These are phyloP conservation scores for Sebastes vulpes DNA, from an alignment of 2,797 vertebrate species.

Conservation along the genomic window DNA sequence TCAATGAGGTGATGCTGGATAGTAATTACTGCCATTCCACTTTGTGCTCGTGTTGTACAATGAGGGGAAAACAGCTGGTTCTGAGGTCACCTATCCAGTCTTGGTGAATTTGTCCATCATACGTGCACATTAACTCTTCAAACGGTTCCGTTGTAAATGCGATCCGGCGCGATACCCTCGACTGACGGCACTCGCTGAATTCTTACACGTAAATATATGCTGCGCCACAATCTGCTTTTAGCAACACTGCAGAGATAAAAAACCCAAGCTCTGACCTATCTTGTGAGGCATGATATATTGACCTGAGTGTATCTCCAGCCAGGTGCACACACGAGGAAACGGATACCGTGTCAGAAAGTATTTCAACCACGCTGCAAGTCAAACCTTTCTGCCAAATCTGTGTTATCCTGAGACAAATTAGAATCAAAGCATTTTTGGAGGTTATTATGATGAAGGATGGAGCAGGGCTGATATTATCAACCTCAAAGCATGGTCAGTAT, in stretches of 20 bases:
- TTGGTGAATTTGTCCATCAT: slow-evolving; percentile 33
- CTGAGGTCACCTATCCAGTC: slow-evolving; percentile 71
- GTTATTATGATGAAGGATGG: slow-evolving; percentile 16
- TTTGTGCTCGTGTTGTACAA: slow-evolving; percentile 63
- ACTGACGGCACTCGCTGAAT: slow-evolving; percentile 43
- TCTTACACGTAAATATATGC: slow-evolving; percentile 53
- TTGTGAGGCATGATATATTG: slow-evolving; percentile 74
- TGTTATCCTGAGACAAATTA: slow-evolving; percentile 37
- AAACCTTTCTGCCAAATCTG: slow-evolving; percentile 23
- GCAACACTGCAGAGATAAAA: slow-evolving; percentile 71
- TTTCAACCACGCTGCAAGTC: slow-evolving; percentile 54
- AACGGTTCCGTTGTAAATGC: slow-evolving; percentile 29
- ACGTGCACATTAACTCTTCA: slow-evolving; percentile 41
- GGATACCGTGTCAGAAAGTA: slow-evolving; percentile 58
- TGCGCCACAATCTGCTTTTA: slow-evolving; percentile 65
- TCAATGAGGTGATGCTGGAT: slow-evolving; percentile 72
- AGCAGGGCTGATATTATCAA: slow-evolving; percentile 23
- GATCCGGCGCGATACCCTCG: slow-evolving; percentile 14
- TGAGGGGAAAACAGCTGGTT: slow-evolving; percentile 67
- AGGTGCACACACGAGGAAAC: slow-evolving; percentile 61
- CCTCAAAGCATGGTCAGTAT: slow-evolving; percentile 39
- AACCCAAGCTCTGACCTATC: slow-evolving; percentile 65
- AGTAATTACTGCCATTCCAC: slow-evolving; percentile 70
- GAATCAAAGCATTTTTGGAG: slow-evolving; percentile 15
- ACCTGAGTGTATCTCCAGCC: slow-evolving; percentile 66